Evolutionary conservation across 2,888 invertebrate species (phyloP).

Genomic region (Enchytraeus crypticus): DNA sequence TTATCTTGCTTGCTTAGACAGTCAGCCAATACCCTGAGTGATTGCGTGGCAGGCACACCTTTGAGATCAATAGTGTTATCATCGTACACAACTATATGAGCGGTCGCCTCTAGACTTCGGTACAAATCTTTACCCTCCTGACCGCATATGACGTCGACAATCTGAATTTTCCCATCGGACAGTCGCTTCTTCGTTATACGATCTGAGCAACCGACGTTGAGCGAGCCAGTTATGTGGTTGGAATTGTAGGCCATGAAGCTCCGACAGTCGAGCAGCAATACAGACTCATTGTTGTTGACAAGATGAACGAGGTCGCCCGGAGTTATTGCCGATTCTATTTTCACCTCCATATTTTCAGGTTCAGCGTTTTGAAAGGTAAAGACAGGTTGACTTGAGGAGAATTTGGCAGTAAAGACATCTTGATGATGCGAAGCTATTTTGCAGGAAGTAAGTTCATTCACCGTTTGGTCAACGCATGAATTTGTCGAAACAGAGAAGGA

Average conservation of each 20-base stretch:
- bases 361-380: no score
- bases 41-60: constrained; percentile 49
- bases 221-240: constrained; percentile 58
- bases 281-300: not conserved
- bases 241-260: constrained; percentile 64
- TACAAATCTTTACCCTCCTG: constrained; percentile 59
- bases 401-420: no score
- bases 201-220: constrained; percentile 64
- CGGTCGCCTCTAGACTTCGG: constrained; percentile 47
- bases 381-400: no score
- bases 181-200: constrained; percentile 61
- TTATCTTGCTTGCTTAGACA: constrained; percentile 62
- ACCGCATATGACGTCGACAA: constrained; percentile 60
- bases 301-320: not conserved
- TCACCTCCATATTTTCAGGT: no score
- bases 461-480: no score
- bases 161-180: constrained; percentile 59
- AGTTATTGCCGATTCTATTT: no score
- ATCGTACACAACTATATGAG: constrained; percentile 63
- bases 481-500: no score
- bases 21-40: constrained; percentile 59
- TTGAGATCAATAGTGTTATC: constrained; percentile 59
- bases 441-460: no score
- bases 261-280: constrained; percentile 54
- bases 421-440: no score